These are phyloP conservation scores for Xylocopa sonorina DNA, from an alignment of 1,140 invertebrate genomes.

Conservation along the genomic window DNA sequence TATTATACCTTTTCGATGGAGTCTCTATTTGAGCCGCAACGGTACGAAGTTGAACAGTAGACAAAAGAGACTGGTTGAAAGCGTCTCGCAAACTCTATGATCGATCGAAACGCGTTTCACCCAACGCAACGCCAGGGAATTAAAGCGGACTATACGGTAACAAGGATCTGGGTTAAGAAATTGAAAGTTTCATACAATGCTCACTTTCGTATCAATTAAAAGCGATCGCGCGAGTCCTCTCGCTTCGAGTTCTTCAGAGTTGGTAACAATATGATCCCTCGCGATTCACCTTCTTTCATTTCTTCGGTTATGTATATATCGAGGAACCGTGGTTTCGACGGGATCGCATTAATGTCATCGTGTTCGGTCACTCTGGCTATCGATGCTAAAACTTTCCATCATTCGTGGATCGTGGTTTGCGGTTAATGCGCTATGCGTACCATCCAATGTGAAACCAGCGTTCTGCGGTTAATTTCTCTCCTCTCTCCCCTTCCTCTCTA, in stretches of 20 bases:
- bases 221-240: background rate
- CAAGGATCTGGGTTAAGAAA: constrained; percentile 5
- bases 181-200: background rate
- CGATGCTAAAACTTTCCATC: no score
- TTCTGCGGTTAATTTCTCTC: background rate
- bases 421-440: no score
- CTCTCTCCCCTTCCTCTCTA: no score
- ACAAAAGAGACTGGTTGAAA: constrained; percentile 8
- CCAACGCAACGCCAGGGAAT: background rate
- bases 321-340: no score
- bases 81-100: background rate
- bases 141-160: background rate
- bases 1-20: background rate
- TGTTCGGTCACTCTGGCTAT: no score
- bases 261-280: background rate
- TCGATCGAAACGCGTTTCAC: constrained; percentile 26
- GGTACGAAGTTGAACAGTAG: background rate
- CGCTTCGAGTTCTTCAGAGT: background rate
- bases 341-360: no score
- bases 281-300: background rate
- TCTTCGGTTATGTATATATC: no score
- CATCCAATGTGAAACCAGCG: constrained; percentile 3
- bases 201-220: background rate
- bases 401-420: no score
- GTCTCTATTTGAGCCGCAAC: background rate